These are phyloP conservation scores for Salmo trutta DNA, from an alignment of 2,797 vertebrate genomes.

Conservation along the genomic window DNA sequence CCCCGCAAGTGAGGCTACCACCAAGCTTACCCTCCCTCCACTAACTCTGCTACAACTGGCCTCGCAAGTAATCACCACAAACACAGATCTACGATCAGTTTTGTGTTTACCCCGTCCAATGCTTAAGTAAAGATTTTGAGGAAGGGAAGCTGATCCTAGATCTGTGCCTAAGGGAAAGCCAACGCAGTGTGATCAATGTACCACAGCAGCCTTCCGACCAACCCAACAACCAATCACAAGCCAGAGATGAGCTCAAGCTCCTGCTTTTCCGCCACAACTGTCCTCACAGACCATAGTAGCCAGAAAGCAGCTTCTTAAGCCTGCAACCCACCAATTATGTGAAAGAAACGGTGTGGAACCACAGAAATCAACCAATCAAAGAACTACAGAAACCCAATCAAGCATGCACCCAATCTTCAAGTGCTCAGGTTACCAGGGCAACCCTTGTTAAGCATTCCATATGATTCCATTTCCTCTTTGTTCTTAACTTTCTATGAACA, in stretches of 20 bases:
- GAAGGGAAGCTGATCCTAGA: slow-evolving; percentile 20
- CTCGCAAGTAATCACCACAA: slow-evolving; percentile 40
- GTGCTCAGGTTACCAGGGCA: slow-evolving; percentile 48
- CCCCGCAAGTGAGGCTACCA: slow-evolving; percentile 89
- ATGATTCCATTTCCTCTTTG: slow-evolving; percentile 7
- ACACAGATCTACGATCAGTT: slow-evolving; percentile 42
- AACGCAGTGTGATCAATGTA: slow-evolving; percentile 22
- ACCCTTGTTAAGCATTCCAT: slow-evolving; percentile 54
- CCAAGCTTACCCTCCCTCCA: background rate
- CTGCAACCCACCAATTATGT: no score
- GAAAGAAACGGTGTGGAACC: no score
- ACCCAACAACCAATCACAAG: slow-evolving; percentile 32
- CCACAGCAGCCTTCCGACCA: slow-evolving; percentile 47
- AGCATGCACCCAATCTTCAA: slow-evolving; percentile 4
- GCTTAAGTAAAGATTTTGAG: slow-evolving; percentile 9
- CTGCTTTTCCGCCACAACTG: no score
- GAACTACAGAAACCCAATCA: slow-evolving; percentile 19
- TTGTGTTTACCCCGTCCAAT: background rate
- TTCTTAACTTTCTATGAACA: no score
- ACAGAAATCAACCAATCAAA: slow-evolving; percentile 1
- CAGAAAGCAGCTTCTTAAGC: no score
- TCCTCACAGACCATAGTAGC: no score
- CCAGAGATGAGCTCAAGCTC: no score
- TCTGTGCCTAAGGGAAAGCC: slow-evolving; percentile 39
- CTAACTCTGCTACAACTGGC: slow-evolving; percentile 5